phyloP scores from a whole-genome alignment of 2,888 invertebrate species.

The Rutpela maculata region DNA sequence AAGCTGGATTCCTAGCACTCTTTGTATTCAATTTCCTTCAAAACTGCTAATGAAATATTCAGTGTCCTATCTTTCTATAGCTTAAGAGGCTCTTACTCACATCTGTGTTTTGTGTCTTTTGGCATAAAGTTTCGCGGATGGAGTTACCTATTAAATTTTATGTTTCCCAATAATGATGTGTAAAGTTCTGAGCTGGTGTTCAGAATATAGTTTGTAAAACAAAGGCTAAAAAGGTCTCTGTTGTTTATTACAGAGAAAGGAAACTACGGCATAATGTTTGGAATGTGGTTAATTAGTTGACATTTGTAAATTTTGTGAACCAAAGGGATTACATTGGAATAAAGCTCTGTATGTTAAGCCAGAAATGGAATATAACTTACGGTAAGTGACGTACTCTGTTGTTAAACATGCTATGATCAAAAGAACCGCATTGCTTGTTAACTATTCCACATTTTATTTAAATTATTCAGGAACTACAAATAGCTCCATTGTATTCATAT shows the following conservation, averaged over 20 bases:
- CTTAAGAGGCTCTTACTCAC: conserved; percentile 34
- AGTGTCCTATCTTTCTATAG: conserved; percentile 25
- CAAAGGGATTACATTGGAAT: neutral
- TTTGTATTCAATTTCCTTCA: conserved; percentile 42
- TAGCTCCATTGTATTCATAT: no score
- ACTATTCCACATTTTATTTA: no score
- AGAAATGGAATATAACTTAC: neutral
- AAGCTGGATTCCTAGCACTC: conserved; percentile 22
- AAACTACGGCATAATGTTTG: neutral
- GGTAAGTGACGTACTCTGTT: neutral
- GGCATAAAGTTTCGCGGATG: conserved; percentile 10
- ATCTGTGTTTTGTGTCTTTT: conserved; percentile 34
- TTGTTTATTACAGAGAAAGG: neutral
- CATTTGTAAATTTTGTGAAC: neutral
- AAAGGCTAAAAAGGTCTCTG: neutral
- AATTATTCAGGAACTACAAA: no score
- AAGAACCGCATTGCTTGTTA: no score
- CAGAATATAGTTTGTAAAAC: neutral
- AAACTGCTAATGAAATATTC: conserved; percentile 47
- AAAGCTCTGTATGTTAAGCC: neutral
- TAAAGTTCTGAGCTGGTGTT: neutral
- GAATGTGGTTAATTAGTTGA: neutral
- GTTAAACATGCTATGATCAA: no score
- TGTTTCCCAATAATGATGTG: conserved; percentile 11
- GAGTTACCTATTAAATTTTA: conserved; percentile 38